Evolutionary conservation across 2,888 invertebrate genomes (phyloP), one percentile per base, ranked within the genome.

Genomic region (Dione juno): DNA sequence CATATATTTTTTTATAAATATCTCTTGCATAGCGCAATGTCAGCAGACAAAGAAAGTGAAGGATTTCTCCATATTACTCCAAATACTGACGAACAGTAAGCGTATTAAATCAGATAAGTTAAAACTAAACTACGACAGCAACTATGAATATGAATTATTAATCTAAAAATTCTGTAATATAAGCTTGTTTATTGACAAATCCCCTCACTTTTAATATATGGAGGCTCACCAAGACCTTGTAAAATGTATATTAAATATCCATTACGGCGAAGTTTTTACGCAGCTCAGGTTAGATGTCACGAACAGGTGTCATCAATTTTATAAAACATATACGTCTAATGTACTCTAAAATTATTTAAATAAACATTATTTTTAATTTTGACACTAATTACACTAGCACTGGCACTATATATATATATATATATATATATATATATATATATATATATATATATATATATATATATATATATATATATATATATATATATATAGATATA

Each of bases 281-380:
- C 28, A 28, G 45, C 28, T n/a, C 16, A 45, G n/a, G 45, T 35
- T 7, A n/a, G 45, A 7, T 35, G 45, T 61, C 61, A 45, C 61
- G 61, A 61, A 61, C 61, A 28, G 61, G 61, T 61, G 43, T 61
- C 61, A 61, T 61, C 61, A 61, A 61, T 61, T 45, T 61, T n/a
- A 11, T 45, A 61, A 28, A 61, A 43, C 13, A 14, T 43, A n/a
- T 16, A 40, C 11, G 16, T 57, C 19, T 40, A 41, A 59, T 43
- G 21, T 41, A 43, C 9, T 8, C 13, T 41, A 16, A 59, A 28
- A 43, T n/a, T 28, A 21, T 59, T 5, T 11, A 41, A 19, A 40
- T 13, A 19, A 11, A 37, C 37, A 57, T 14, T 48, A 19, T 64
- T 52, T 50, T 40, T 19, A 52, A 11, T 43, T 53, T 16, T 54